Evolutionary conservation across 2,797 vertebrate genomes (phyloP).

Genomic region (Gobionotothen gibberifrons): DNA sequence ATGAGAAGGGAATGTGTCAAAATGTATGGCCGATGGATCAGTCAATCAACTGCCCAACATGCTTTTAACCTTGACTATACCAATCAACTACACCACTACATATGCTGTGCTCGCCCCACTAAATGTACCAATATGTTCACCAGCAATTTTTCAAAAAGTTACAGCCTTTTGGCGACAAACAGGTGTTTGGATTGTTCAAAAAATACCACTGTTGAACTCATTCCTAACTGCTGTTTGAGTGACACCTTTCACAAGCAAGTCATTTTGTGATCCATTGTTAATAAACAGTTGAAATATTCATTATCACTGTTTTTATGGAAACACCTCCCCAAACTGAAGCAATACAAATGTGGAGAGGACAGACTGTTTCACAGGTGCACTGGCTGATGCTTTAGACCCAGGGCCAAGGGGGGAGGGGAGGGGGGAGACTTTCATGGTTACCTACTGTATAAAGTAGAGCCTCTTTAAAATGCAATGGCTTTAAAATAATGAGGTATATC

Average conservation of each 20-base stretch:
- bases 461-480: constrained; percentile 1
- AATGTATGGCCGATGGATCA: neutral
- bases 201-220: neutral
- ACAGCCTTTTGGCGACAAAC: too few species aligned
- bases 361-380: neutral
- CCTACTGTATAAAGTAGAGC: neutral
- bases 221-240: too few species aligned
- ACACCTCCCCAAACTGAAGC: neutral
- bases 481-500: neutral
- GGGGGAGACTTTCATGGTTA: constrained; percentile 1
- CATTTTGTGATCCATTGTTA: too few species aligned
- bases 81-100: too few species aligned
- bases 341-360: neutral
- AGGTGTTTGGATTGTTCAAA: neutral
- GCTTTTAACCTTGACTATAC: neutral
- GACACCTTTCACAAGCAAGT: too few species aligned
- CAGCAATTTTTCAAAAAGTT: neutral
- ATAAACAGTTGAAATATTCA: too few species aligned
- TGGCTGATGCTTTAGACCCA: neutral
- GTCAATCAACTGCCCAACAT: neutral
- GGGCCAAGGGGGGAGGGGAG: neutral
- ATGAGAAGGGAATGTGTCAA: neutral
- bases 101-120: too few species aligned
- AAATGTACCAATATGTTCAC: neutral
- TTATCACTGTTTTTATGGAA: too few species aligned